Conservation (phyloP, 2,888 invertebrate species). For the Mellilla xanthometata region DNA sequence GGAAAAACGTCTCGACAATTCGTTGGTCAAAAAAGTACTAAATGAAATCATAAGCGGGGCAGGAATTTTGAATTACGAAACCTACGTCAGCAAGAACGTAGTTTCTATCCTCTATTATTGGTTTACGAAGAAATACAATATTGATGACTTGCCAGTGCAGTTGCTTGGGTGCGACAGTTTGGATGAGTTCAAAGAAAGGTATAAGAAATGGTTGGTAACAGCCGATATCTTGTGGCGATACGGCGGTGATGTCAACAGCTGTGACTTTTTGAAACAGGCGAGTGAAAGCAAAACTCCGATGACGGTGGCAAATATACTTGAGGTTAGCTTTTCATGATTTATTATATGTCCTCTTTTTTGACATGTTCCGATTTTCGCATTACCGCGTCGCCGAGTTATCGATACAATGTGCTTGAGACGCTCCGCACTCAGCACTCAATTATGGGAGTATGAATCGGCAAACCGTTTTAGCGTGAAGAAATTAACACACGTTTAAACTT, state of each 20-base stretch:
- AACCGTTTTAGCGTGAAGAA: too few relatives aligned
- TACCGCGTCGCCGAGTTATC: too few relatives aligned
- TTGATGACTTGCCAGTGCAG: constrained; percentile 66
- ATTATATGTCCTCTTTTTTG: too few relatives aligned
- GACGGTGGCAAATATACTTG: constrained; percentile 39
- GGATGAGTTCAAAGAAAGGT: constrained; percentile 63
- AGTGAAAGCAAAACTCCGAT: constrained; percentile 33
- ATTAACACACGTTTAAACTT: too few relatives aligned
- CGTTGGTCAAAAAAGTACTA: constrained; percentile 69
- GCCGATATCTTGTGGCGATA: constrained; percentile 65
- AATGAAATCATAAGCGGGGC: constrained; percentile 51
- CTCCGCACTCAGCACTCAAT: too few relatives aligned
- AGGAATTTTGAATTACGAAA: constrained; percentile 45
- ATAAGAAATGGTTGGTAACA: constrained; percentile 72
- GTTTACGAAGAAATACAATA: constrained; percentile 57
- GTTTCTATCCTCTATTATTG: constrained; percentile 74
- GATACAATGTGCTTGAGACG: too few relatives aligned
- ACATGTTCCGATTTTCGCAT: too few relatives aligned
- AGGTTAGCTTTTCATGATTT: constrained; percentile 18
- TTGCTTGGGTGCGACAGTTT: constrained; percentile 60
- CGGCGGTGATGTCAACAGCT: constrained; percentile 51
- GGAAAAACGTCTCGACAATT: constrained; percentile 70
- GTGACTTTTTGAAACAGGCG: constrained; percentile 46
- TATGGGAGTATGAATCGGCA: too few relatives aligned
- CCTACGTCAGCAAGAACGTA: constrained; percentile 67